Percentiles rank a stretch among this genome's conserved stretches.
Evolutionary conservation across 2,113 vertebrate species (phyloP).

Genomic region (Symphodus melops): DNA sequence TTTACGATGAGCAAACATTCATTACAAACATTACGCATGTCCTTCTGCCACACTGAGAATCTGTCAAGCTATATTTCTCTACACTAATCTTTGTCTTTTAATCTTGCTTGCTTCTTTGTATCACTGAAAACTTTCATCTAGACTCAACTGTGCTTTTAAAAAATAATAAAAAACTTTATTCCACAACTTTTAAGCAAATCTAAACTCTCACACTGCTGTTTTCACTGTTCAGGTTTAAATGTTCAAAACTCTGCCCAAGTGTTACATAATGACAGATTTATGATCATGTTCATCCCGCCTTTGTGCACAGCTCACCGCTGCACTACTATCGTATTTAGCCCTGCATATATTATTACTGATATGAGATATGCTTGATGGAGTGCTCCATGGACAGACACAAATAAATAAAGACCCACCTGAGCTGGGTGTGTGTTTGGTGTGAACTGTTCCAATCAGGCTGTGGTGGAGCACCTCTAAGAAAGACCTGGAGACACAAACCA

Average conservation of each 20-base stretch:
- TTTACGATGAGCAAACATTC: background rate
- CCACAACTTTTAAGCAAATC: background rate
- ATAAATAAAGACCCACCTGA: constrained; percentile 51
- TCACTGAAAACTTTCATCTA: background rate
- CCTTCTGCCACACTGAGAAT: no score
- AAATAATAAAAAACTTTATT: no score
- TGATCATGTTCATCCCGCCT: no score
- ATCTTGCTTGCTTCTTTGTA: background rate
- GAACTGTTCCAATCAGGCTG: constrained; percentile 43
- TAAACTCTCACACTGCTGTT: background rate
- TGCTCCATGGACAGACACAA: background rate
- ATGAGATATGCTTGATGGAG: background rate
- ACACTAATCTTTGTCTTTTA: no score
- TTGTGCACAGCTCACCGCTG: no score
- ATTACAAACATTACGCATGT: no score
- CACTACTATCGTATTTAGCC: no score
- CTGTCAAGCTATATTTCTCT: no score
- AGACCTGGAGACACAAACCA: constrained; percentile 55
- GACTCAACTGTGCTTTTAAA: background rate
- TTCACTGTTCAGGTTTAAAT: no score
- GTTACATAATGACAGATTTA: no score
- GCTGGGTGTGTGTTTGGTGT: constrained; percentile 42
- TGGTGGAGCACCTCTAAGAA: constrained; percentile 55
- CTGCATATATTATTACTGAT: background rate
- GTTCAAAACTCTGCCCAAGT: no score